These are phyloP conservation scores for Hippoglossus hippoglossus DNA, from an alignment of 2,797 vertebrate species.

Conservation along the genomic window DNA sequence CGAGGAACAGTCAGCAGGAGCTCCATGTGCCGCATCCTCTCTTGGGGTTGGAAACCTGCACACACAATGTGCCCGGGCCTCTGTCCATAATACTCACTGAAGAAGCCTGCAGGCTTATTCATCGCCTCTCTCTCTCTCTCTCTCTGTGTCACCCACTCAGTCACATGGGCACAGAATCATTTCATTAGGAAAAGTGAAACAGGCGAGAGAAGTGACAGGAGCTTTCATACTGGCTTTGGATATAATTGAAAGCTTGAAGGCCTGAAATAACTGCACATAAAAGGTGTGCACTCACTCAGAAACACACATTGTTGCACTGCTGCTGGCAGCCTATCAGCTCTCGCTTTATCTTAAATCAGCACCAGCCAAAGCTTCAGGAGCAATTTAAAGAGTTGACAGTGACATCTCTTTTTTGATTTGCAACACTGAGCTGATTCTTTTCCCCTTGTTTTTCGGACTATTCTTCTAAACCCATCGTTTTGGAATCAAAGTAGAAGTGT, in stretches of 20 bases:
- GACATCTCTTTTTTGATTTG: slow-evolving; percentile 2
- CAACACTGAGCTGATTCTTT: slow-evolving; percentile 3
- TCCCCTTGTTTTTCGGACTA: not conserved
- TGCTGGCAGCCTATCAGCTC: slow-evolving; percentile 33
- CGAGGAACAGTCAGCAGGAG: slow-evolving; percentile 33
- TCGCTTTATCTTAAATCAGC: slow-evolving; percentile 42
- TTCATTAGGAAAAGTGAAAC: slow-evolving; percentile 56
- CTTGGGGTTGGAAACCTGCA: slow-evolving; percentile 28
- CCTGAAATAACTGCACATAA: slow-evolving; percentile 62
- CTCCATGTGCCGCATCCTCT: slow-evolving; percentile 38
- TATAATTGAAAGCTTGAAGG: slow-evolving; percentile 53
- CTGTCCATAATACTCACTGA: slow-evolving; percentile 28
- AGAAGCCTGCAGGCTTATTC: slow-evolving; percentile 40
- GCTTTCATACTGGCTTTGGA: slow-evolving; percentile 54
- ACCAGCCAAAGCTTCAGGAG: slow-evolving; percentile 19
- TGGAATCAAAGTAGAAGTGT: not conserved
- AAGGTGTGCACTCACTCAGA: slow-evolving; percentile 23
- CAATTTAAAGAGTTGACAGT: not conserved
- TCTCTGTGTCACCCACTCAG: slow-evolving; percentile 46
- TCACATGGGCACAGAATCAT: slow-evolving; percentile 53
- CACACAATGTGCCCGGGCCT: slow-evolving; percentile 33
- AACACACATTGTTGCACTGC: slow-evolving; percentile 25
- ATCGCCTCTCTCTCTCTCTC: slow-evolving; percentile 24
- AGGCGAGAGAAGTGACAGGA: slow-evolving; percentile 55
- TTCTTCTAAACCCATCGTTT: not conserved